Percentiles rank a stretch among this genome's conserved stretches.
phyloP scores from a whole-genome alignment of 2,888 invertebrate genomes.

The Caenorhabditis uteleia region DNA sequence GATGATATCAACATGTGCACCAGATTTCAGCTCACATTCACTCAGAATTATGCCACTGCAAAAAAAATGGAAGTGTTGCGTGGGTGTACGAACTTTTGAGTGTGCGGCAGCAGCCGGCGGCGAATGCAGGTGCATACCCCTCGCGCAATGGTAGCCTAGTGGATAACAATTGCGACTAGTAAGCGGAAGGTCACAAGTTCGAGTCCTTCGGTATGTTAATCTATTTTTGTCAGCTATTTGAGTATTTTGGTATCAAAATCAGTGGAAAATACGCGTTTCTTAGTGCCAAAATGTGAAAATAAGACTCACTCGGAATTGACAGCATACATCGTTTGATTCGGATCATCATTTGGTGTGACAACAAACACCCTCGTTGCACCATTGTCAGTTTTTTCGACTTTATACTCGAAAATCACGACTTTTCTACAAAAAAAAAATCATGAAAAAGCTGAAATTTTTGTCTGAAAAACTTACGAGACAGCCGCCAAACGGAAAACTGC shows the following conservation, averaged over 20 bases:
- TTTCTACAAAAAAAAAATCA: constrained; percentile 15
- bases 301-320: constrained; percentile 29
- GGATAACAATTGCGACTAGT: too few species aligned
- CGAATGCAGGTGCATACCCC: too few species aligned
- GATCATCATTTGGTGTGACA: constrained; percentile 38
- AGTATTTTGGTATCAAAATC: background rate
- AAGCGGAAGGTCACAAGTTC: too few species aligned
- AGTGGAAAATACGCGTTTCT: background rate
- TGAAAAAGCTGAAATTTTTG: background rate
- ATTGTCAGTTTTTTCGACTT: constrained; percentile 58
- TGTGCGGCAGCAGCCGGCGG: too few species aligned
- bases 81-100: background rate
- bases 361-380: constrained; percentile 58
- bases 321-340: constrained; percentile 38
- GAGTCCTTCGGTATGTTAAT: background rate
- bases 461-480: constrained; percentile 18
- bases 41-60: constrained; percentile 37
- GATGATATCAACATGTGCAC: constrained; percentile 53
- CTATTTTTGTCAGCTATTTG: background rate
- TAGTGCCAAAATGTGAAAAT: background rate
- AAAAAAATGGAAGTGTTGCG: background rate
- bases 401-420: constrained; percentile 43
- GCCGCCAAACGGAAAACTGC: constrained; percentile 43
- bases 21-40: constrained; percentile 30
- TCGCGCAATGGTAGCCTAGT: too few species aligned